Evolutionary conservation across 2,113 vertebrate genomes (phyloP).

Genomic region (Callaeas wilsoni): DNA sequence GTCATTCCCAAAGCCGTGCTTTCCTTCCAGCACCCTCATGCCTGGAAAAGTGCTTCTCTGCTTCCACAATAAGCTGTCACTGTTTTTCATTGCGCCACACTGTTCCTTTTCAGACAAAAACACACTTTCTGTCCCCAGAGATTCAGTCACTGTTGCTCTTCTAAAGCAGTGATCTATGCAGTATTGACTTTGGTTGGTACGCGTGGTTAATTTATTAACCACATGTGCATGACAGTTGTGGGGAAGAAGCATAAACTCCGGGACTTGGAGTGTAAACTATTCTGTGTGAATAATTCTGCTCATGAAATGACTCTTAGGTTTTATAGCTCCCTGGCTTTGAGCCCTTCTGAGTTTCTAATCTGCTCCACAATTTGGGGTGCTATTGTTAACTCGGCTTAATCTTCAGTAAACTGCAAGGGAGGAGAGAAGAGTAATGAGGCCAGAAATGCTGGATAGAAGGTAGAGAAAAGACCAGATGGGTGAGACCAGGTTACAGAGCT

Average conservation of each 20-base stretch:
- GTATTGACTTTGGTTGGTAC: not conserved
- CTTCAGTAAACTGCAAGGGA: not conserved
- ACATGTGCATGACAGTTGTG: slow-evolving; percentile 34
- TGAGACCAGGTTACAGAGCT: not conserved
- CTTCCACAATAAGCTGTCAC: not conserved
- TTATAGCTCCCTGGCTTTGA: not conserved
- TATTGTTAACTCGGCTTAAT: not conserved
- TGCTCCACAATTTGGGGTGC: not conserved
- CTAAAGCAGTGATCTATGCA: not conserved
- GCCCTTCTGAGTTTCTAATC: not conserved
- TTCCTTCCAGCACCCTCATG: accelerated
- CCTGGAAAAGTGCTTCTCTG: not conserved
- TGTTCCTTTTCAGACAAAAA: slow-evolving; percentile 14
- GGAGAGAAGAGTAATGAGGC: not conserved
- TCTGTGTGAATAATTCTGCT: not conserved
- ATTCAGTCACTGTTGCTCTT: not conserved
- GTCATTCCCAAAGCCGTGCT: not conserved
- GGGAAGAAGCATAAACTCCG: not conserved
- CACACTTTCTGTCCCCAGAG: not conserved
- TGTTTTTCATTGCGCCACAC: not conserved
- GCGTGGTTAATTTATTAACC: slow-evolving; percentile 8
- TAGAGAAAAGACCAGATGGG: not conserved
- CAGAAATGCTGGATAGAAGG: not conserved
- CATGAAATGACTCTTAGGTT: not conserved
- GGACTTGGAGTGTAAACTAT: not conserved